phyloP scores from a whole-genome alignment of 2,888 invertebrate genomes.

The Noctua comes region DNA sequence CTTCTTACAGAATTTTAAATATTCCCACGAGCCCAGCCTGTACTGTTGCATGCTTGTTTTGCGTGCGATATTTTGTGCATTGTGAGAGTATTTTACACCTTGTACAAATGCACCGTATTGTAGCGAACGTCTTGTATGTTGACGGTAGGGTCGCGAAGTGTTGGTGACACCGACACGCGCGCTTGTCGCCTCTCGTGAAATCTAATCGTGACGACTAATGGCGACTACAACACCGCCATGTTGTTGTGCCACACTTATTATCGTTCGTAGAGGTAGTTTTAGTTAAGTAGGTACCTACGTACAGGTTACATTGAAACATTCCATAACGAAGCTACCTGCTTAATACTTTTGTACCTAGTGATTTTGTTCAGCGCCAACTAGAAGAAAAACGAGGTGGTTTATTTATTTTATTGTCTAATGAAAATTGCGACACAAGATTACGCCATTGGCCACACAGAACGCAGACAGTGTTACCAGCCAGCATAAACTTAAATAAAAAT shows the following conservation, averaged over 20 bases:
- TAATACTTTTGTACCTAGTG: no score
- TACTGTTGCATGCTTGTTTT: neutral
- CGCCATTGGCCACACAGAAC: no score
- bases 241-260: constrained; percentile 17
- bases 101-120: constrained; percentile 30
- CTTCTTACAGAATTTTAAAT: neutral
- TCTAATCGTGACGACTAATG: constrained; percentile 75
- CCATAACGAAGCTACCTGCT: neutral
- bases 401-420: no score
- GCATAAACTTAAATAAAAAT: no score
- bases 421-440: no score
- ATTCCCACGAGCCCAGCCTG: neutral
- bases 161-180: constrained; percentile 79
- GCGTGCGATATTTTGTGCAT: neutral
- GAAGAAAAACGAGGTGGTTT: no score
- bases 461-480: no score
- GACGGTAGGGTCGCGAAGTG: constrained; percentile 72
- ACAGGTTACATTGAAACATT: neutral
- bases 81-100: neutral
- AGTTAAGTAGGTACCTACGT: neutral
- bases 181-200: constrained; percentile 79
- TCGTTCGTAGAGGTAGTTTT: neutral
- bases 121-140: constrained; percentile 51
- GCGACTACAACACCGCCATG: constrained; percentile 31
- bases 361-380: no score